phyloP scores from a whole-genome alignment of 1,140 invertebrate species.

The Oreohelix idahoensis region DNA sequence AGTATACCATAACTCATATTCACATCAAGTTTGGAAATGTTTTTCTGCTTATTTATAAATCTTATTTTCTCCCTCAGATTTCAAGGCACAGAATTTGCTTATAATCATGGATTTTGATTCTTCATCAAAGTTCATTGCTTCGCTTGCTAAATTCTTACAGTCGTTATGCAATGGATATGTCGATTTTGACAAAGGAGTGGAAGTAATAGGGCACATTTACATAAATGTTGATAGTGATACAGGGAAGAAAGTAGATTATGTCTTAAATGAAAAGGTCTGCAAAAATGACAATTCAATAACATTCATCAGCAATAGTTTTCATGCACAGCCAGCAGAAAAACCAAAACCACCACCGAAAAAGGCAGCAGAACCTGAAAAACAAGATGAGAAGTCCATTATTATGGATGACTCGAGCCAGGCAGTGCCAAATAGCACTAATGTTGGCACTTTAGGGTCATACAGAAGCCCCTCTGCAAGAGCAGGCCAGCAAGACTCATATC shows the following conservation, averaged over 20 bases:
- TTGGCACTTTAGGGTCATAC: constrained; percentile 36
- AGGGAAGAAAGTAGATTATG: constrained; percentile 46
- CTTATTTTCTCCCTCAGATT: background rate
- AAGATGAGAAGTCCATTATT: constrained; percentile 40
- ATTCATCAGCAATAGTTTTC: constrained; percentile 50
- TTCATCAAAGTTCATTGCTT: constrained; percentile 45
- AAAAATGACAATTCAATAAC: constrained; percentile 48
- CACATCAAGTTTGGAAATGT: background rate
- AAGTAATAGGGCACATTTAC: constrained; percentile 48
- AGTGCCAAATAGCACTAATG: constrained; percentile 41
- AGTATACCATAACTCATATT: too few species aligned
- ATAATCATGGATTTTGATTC: constrained; percentile 43
- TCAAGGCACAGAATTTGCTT: background rate
- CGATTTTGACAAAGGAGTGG: constrained; percentile 46
- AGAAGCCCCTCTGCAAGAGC: constrained; percentile 2
- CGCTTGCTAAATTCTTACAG: constrained; percentile 44
- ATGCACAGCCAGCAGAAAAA: constrained; percentile 44
- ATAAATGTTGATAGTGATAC: constrained; percentile 43
- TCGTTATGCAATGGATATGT: constrained; percentile 47
- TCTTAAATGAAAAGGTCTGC: constrained; percentile 50
- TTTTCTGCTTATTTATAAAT: background rate
- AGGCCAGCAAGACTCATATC: background rate
- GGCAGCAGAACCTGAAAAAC: constrained; percentile 15
- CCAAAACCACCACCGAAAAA: constrained; percentile 34
- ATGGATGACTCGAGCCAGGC: constrained; percentile 34